Base-by-base conservation (phyloP, 2,797 vertebrate genomes). In the Poecile montanus region DNA sequence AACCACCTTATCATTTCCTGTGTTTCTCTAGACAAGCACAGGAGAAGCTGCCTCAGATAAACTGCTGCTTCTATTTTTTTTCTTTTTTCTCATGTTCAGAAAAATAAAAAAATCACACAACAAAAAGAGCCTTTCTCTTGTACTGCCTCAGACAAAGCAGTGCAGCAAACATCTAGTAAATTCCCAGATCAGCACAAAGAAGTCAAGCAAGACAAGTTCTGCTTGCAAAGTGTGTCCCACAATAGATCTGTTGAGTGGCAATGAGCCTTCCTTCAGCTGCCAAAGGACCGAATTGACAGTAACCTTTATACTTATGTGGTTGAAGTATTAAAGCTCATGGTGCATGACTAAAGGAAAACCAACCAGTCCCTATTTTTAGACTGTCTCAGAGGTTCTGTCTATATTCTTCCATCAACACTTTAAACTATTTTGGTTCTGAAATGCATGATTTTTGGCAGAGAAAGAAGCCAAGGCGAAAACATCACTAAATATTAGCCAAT, bases 401-500 rank as follows among this genome's bases (percentile, higher is more conserved):
- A 60, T 63, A 87, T 51, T 73, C 26, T 85, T 76, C 50, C n/a
- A 50, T 47, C 48, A 63, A 67, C 27, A 57, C 77, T 90, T 91
- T 73, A 53, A 86, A 60, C 34, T 65, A n/a, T 51, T 75, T 30
- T 62, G 13, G 8, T 62, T 85, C n/a, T 74, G 63, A 91, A 94
- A 91, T 63, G 29, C 32, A 67, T 29, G 7, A 36, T 16, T 76
- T 86, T 56, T 74, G n/a, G 34, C 42, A 65, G 17, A 76, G 20
- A 88, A 91, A 85, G 17, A 95, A 85, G n/a, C 8, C 34, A 85
- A 82, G 65, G 54, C 68, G 16, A 91, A 95, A 90, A 70, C 18
- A 58, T 13, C 32, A 17, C 26, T 57, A 45, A 82, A 72, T 29
- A 26, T 63, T 42, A 75, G 42, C 23, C 32, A 56, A 8, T 50